A percentile compares a stretch with the other conserved stretches of the same genome.
Evolutionary conservation across 2,797 vertebrate genomes (phyloP).

Genomic region (Rhinogobio ventralis): DNA sequence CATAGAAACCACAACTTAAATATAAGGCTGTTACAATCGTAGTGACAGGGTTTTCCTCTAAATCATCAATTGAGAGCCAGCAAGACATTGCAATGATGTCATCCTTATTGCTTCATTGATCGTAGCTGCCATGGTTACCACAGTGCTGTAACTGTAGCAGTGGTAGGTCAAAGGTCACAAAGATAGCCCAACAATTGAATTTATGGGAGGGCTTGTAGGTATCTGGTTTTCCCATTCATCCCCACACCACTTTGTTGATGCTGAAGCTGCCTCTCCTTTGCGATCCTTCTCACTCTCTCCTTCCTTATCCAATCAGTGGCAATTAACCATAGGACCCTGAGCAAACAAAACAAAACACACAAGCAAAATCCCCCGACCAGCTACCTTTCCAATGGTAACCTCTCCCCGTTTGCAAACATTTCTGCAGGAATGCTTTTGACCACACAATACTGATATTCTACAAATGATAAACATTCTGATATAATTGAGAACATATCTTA

Average conservation of each 20-base stretch:
- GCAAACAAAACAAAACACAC: constrained; percentile 29
- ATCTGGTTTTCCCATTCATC: constrained; percentile 51
- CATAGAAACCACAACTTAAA: neutral
- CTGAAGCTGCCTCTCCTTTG: constrained; percentile 7
- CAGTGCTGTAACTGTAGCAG: constrained; percentile 58
- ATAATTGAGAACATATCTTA: neutral
- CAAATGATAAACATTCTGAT: neutral
- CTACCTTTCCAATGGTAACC: constrained; percentile 31
- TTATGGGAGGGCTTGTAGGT: constrained; percentile 41
- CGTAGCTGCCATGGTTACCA: constrained; percentile 37
- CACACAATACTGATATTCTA: neutral
- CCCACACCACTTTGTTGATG: neutral
- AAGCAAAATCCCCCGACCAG: constrained; percentile 14
- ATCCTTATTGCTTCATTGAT: constrained; percentile 51
- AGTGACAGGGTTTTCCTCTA: neutral
- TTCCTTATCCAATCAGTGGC: constrained; percentile 53
- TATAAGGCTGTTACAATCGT: neutral
- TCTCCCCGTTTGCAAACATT: constrained; percentile 13
- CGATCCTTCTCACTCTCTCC: constrained; percentile 18
- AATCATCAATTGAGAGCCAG: neutral
- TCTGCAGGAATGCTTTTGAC: neutral
- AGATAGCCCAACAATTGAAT: constrained; percentile 51
- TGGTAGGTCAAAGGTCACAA: constrained; percentile 51
- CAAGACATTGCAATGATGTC: constrained; percentile 51
- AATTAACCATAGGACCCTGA: constrained; percentile 52